These are phyloP conservation scores for Microtus ochrogaster DNA, from an alignment of 2,113 vertebrate species.

Conservation along the genomic window DNA sequence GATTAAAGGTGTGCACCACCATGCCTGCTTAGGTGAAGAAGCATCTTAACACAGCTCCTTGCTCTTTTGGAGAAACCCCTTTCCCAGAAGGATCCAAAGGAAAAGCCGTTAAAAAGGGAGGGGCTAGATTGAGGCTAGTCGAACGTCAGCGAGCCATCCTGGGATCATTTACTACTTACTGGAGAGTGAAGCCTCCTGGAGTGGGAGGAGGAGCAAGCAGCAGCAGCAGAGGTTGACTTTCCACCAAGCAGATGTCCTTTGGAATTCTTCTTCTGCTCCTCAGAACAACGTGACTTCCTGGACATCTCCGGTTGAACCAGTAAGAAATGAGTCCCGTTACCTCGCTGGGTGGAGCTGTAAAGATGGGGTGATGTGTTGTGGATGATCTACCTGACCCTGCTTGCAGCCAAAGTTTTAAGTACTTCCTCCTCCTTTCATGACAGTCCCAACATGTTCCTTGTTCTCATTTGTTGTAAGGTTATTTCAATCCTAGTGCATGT, in stretches of 20 bases:
- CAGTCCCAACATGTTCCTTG: not conserved
- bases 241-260: not conserved
- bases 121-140: not conserved
- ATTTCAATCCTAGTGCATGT: not conserved
- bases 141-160: not conserved
- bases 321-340: not conserved
- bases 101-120: not conserved
- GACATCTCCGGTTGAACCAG: not conserved
- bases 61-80: not conserved
- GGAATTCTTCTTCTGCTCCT: conserved; percentile 6
- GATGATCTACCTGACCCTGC: not conserved
- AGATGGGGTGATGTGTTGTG: not conserved
- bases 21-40: not conserved
- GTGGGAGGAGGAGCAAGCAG: not conserved
- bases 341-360: not conserved
- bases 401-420: not conserved
- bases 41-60: not conserved
- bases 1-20: not conserved
- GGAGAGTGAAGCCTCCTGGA: not conserved
- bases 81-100: not conserved
- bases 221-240: not conserved
- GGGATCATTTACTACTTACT: not conserved
- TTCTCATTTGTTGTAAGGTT: conserved; percentile 5
- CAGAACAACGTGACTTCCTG: not conserved
- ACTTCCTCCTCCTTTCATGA: not conserved